Evolutionary conservation across 2,797 vertebrate genomes (phyloP), one percentile per base, ranked within the genome.

Genomic region (Pantherophis alleghaniensis): DNA sequence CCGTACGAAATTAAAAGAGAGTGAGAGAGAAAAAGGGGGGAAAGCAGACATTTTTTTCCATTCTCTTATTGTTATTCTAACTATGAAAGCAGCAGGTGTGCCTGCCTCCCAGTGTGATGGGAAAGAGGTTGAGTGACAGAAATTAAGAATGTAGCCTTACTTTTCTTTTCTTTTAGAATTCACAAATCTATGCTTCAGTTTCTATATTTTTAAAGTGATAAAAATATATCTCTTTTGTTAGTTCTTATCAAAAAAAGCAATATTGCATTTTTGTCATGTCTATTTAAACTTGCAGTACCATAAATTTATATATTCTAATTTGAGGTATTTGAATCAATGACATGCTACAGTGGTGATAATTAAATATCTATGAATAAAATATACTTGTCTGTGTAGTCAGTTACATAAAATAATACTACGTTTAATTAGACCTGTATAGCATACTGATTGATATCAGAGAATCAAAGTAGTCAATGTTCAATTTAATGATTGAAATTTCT

Each of bases 121-220:
- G 61, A 1, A 61, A 88, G n/a, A 87, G 20, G 22, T 28, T 56
- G 86, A 32, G 0, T 10, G 86, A 86, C 14, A 20, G 57, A 57
- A 92, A 91, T 91, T 9, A 69, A 92, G 86, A 2, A 0, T 11
- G 87, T 92, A 56, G 28, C 86, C 89, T 89, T 92, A 14, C 47
- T 69, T 51, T 0, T 86, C 37, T 95, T 24, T 93, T 92, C 88
- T 94, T 18, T 56, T 86, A 89, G 28, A 94, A 2, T 86, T 12
- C 4, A 20, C 91, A 74, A 2, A 0, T 55, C 66, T 91, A 90
- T 91, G 20, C 88, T 16, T 95, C 92, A 95, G 93, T 32, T 59
- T 86, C 53, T 0, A 26, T 28, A 83, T 94, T 95, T 96, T 95
- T 95, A 74, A 32, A 83, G 79, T 47, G 10, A 24, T 83, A 79